Percentiles rank a stretch among this genome's conserved stretches.
Evolutionary conservation across 2,888 invertebrate species (phyloP).

Genomic region (Aphodius granarius): DNA sequence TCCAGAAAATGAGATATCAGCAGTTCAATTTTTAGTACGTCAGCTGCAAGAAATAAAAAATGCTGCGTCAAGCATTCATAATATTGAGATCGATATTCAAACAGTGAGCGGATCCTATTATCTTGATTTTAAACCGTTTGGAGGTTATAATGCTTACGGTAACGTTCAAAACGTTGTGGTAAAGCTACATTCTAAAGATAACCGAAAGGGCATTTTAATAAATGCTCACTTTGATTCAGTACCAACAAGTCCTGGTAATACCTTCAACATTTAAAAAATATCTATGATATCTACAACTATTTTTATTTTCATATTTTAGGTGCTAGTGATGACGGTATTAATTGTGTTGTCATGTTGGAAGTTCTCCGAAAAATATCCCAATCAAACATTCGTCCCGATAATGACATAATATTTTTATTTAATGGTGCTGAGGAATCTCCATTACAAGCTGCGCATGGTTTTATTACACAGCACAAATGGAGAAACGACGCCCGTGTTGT

Average conservation of each 20-base stretch:
- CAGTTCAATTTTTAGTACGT: slow-evolving; percentile 65
- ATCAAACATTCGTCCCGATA: slow-evolving; percentile 52
- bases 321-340: slow-evolving; percentile 77
- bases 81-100: slow-evolving; percentile 69
- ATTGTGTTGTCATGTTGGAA: slow-evolving; percentile 71
- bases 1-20: slow-evolving; percentile 76
- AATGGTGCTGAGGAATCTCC: slow-evolving; percentile 76
- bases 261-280: neutral
- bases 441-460: slow-evolving; percentile 64
- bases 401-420: slow-evolving; percentile 69
- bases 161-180: slow-evolving; percentile 82
- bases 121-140: slow-evolving; percentile 70
- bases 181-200: slow-evolving; percentile 54
- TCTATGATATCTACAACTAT: too few relatives aligned
- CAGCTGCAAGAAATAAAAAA: slow-evolving; percentile 54
- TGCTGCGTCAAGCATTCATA: slow-evolving; percentile 49
- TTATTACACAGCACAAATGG: slow-evolving; percentile 71
- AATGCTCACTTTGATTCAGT: slow-evolving; percentile 94
- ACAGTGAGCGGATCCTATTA: slow-evolving; percentile 72
- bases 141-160: slow-evolving; percentile 80
- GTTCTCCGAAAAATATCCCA: slow-evolving; percentile 61
- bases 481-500: slow-evolving; percentile 75
- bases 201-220: slow-evolving; percentile 65
- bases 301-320: slow-evolving; percentile 2
- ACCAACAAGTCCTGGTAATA: slow-evolving; percentile 54